Percentiles rank a stretch among this genome's conserved stretches.
phyloP scores from a whole-genome alignment of 1,140 invertebrate species.

The Semibalanus balanoides region DNA sequence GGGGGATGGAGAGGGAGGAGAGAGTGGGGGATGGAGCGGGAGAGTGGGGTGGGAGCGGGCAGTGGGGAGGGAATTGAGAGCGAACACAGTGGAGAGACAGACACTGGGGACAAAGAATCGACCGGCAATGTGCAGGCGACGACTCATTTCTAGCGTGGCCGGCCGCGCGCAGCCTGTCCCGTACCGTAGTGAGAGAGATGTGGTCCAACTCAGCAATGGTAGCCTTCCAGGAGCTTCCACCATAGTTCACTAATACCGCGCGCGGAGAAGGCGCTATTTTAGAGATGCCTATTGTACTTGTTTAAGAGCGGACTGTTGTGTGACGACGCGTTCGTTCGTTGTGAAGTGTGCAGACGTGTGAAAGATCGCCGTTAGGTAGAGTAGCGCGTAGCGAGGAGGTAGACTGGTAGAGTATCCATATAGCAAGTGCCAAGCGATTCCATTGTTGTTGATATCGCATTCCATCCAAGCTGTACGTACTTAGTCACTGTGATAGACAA shows the following conservation, averaged over 20 bases:
- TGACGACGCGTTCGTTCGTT: too few relatives aligned
- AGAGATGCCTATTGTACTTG: neutral
- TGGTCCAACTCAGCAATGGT: neutral
- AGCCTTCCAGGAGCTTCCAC: neutral
- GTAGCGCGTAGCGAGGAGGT: too few relatives aligned
- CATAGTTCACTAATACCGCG: neutral
- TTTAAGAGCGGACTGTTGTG: neutral
- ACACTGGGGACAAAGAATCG: too few relatives aligned
- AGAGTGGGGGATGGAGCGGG: too few relatives aligned
- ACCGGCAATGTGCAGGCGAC: neutral
- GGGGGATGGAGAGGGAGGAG: too few relatives aligned
- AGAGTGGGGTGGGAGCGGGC: too few relatives aligned
- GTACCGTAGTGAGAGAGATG: neutral
- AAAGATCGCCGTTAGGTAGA: too few relatives aligned
- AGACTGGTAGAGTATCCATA: too few relatives aligned
- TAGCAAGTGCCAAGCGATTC: neutral
- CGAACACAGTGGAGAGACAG: too few relatives aligned
- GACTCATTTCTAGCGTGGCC: neutral
- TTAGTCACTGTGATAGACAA: neutral
- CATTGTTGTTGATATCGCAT: neutral
- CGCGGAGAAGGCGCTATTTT: neutral
- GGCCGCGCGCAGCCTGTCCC: too few relatives aligned
- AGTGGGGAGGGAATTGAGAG: too few relatives aligned
- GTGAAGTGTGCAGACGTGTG: too few relatives aligned
- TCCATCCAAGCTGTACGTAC: neutral